These are phyloP conservation scores for Miltochrista miniata DNA, from an alignment of 2,888 invertebrate genomes.

Conservation along the genomic window DNA sequence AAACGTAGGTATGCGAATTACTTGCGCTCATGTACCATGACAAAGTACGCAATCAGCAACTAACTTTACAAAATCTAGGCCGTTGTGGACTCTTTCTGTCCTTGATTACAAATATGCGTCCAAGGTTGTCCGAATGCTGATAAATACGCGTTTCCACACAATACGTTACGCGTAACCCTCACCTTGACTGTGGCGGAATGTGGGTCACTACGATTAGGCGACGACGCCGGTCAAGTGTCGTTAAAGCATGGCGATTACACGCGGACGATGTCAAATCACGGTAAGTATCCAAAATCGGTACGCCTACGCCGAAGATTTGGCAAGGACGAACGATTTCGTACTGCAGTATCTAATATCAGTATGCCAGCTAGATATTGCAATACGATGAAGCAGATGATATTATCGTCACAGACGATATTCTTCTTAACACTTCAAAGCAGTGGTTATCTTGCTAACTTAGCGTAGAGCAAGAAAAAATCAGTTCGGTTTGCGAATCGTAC, in stretches of 20 bases:
- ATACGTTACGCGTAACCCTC: conserved; percentile 20
- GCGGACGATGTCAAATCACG: not conserved
- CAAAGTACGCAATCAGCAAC: not conserved
- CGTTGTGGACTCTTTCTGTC: not conserved
- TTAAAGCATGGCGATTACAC: not conserved
- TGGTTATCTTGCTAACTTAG: too few species aligned
- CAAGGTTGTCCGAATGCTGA: conserved; percentile 12
- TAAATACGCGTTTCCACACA: conserved; percentile 11
- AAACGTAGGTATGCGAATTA: too few species aligned
- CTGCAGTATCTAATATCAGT: too few species aligned
- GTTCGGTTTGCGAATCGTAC: too few species aligned
- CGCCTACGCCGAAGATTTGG: too few species aligned
- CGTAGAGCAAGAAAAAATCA: too few species aligned
- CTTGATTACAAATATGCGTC: not conserved
- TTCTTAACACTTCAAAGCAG: too few species aligned
- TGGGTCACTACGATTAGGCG: conserved; percentile 10
- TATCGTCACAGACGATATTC: too few species aligned
- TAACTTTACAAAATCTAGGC: not conserved
- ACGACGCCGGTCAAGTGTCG: conserved; percentile 7
- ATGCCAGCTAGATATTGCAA: too few species aligned
- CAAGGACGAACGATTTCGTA: too few species aligned
- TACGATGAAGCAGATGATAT: too few species aligned
- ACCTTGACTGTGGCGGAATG: conserved; percentile 22
- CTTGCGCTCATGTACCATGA: not conserved
- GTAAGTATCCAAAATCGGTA: too few species aligned